phyloP scores from a whole-genome alignment of 1,140 invertebrate species.

The Brevipalpus yothersi region DNA sequence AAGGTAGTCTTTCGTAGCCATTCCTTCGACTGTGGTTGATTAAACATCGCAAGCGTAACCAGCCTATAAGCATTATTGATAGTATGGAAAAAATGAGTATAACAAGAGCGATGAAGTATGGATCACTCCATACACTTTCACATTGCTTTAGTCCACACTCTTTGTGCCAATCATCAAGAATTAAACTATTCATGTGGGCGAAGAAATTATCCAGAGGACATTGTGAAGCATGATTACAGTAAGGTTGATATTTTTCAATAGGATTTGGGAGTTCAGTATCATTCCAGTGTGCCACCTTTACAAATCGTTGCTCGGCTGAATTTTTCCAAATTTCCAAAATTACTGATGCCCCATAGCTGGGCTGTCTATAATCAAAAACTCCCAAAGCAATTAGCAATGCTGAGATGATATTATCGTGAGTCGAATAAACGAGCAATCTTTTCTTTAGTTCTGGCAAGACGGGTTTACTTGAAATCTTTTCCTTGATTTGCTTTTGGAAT shows the following conservation, averaged over 20 bases:
- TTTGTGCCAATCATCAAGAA: slow-evolving; percentile 2
- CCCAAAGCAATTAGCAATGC: slow-evolving; percentile 7
- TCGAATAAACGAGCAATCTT: neutral
- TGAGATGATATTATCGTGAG: slow-evolving; percentile 7
- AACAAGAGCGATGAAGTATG: neutral
- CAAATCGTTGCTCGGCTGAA: neutral
- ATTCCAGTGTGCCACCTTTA: slow-evolving; percentile 2
- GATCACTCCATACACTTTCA: neutral
- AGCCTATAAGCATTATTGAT: no score
- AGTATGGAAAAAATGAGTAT: neutral
- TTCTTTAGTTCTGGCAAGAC: no score
- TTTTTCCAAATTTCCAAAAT: slow-evolving; percentile 3
- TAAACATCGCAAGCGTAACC: no score
- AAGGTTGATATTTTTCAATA: neutral
- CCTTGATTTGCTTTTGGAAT: neutral
- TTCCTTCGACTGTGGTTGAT: no score
- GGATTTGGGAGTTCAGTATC: slow-evolving; percentile 2
- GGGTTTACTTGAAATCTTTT: neutral
- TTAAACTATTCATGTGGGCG: neutral
- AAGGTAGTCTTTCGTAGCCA: no score
- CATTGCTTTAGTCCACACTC: slow-evolving; percentile 1
- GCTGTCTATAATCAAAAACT: neutral
- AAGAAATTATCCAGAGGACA: slow-evolving; percentile 1
- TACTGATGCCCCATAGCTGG: slow-evolving; percentile 6
- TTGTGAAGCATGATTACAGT: neutral